Evolutionary conservation across 2,797 vertebrate species (phyloP), one percentile per base, ranked within the genome.

Genomic region (Sebastes oblongus): DNA sequence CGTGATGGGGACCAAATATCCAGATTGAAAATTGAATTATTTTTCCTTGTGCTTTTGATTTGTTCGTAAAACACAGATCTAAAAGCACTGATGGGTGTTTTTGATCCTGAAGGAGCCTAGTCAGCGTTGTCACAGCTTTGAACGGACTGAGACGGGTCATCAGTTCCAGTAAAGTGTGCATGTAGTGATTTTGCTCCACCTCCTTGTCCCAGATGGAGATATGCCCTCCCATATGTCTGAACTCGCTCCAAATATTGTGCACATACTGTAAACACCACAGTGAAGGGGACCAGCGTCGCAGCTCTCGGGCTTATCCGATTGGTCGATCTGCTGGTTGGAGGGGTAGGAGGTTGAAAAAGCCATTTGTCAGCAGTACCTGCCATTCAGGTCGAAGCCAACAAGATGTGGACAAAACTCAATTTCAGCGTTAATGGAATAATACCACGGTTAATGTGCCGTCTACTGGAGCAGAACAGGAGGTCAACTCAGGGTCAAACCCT

Each of bases 391-490:
- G 54, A 81, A 86, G 86, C 88, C 90, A 89, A 91, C 80, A 88
- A 84, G 87, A 92, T 87, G 90, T 93, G 87, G 88, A 91, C 84
- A 88, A 87, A 94, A 94, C 84, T 84, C 93, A 86, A 92, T 95
- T 93, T 94, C 90, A 86, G 88, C 83, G 83, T 92, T 93, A 93
- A 95, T 95, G 88, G 86, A 95, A 91, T 94, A 93, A 95, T 93
- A 79, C 84, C 84, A 89, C 55, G 86, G 92, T 87, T 94, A 92
- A 95, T 92, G 87, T 89, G 86, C 79, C 24, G 76, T 76, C 85
- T 89, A 58, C 87, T 87, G 88, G 88, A 89, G 94, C 92, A 74
- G 89, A 95, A 94, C 92, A 87, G 6, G 6, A 93, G 92, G 93
- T 94, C 89, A 88, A 25, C 20, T 59, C 81, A 65, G 88, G 94